These are phyloP conservation scores for Falco rusticolus DNA, from an alignment of 2,797 vertebrate genomes.

Conservation along the genomic window DNA sequence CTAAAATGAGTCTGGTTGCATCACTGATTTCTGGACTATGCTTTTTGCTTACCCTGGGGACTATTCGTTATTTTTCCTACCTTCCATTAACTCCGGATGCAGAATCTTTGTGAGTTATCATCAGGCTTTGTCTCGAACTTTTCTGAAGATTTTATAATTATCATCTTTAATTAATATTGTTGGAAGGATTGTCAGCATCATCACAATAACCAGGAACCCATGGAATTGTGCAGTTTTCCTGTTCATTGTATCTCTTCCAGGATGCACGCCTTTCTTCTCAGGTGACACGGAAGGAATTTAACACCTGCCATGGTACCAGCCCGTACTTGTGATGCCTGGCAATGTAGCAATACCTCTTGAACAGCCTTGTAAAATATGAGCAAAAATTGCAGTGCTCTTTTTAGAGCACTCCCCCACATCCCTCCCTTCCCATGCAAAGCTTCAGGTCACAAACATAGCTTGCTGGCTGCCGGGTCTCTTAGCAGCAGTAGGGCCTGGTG, in stretches of 20 bases:
- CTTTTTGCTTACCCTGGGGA: neutral
- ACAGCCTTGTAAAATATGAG: neutral
- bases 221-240: neutral
- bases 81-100: neutral
- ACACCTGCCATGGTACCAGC: neutral
- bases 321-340: neutral
- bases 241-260: neutral
- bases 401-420: neutral
- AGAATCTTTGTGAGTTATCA: neutral
- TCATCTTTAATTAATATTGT: neutral
- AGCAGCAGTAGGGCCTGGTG: neutral
- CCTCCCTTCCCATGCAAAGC: neutral
- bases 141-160: neutral
- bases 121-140: neutral
- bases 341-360: neutral
- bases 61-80: neutral
- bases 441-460: neutral
- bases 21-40: neutral
- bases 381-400: neutral
- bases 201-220: neutral
- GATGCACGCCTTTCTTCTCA: neutral
- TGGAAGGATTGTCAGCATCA: neutral
- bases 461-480: neutral
- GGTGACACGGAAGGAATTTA: neutral
- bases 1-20: neutral